Evolutionary conservation across 1,140 invertebrate species (phyloP), one percentile per base, ranked within the genome.

Genomic region (Coboldia fuscipes): DNA sequence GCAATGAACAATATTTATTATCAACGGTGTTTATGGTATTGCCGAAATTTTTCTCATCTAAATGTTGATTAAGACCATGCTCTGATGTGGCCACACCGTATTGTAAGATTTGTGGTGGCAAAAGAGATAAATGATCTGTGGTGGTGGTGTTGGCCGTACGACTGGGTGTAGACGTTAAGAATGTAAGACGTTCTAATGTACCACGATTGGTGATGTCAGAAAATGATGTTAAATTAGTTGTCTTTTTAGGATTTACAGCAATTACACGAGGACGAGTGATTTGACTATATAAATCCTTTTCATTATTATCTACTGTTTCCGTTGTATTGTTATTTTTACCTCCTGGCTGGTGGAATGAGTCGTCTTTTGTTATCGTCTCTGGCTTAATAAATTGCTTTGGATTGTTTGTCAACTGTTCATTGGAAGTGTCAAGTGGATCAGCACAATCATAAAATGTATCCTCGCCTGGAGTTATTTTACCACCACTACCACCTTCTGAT

Each of bases 1-100:
- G 70, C 36, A 74, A 48, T 4, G 70, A 72, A 46, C 69, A 66
- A 41, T 71, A 74, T 46, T 72, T 68, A 51, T 72, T 72, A 51
- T 70, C 66, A 33, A 58, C 56, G 65, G 47, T 23, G 22, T 23
- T 23, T 7, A 23, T 23, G 22, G 5, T 23, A 12, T 23, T 23
- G 22, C 12, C 10, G 12, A 10, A 10, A 5, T 10, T 27, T 12
- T 10, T 10, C 10, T 27, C 14, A n/a, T 27, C 24, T n/a, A 27
- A 10, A 4, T 27, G 12, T 27, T 27, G 12, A 27, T 27, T 27
- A 14, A 27, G 4, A n/a, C 14, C 24, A 14, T 27, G 17, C 30
- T 31, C 19, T 31, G 19, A 20, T 31, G 17, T 14, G 15, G 8
- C 15, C 9, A n/a, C 8, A 16, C 28, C 14, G 15, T 29, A n/a